Evolutionary conservation across 1,140 invertebrate species (phyloP).

Genomic region (Acromyrmex echinatior): DNA sequence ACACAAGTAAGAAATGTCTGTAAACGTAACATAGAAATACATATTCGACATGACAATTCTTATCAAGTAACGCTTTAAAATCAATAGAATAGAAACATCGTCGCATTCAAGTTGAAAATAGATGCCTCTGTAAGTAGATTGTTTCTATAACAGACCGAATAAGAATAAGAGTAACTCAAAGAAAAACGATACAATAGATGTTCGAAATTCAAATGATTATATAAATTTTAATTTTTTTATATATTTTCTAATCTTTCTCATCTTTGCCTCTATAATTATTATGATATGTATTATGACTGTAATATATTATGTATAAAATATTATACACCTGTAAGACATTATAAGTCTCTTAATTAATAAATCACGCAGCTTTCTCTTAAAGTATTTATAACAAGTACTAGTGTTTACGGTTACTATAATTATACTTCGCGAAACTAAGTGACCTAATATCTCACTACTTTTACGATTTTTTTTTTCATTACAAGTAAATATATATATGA

Average conservation of each 20-base stretch:
- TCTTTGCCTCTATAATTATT: not conserved
- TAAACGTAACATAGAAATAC: not conserved
- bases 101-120: not conserved
- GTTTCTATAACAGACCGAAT: not conserved
- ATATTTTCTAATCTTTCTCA: not conserved
- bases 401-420: slow-evolving; percentile 17
- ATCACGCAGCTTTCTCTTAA: not conserved
- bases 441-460: not conserved
- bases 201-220: not conserved
- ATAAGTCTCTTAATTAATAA: slow-evolving; percentile 55
- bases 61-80: not conserved
- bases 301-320: too few species aligned
- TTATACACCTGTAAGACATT: not conserved
- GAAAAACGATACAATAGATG: not conserved
- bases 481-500: not conserved
- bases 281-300: slow-evolving; percentile 11
- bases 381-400: not conserved
- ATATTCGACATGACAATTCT: not conserved
- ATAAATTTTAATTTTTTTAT: slow-evolving; percentile 7
- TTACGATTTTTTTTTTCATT: not conserved
- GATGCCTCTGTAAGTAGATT: not conserved
- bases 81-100: not conserved
- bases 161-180: not conserved
- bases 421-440: not conserved
- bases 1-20: not conserved